Base-by-base conservation (phyloP, 2,113 vertebrate species). In the Alethe castanea region DNA sequence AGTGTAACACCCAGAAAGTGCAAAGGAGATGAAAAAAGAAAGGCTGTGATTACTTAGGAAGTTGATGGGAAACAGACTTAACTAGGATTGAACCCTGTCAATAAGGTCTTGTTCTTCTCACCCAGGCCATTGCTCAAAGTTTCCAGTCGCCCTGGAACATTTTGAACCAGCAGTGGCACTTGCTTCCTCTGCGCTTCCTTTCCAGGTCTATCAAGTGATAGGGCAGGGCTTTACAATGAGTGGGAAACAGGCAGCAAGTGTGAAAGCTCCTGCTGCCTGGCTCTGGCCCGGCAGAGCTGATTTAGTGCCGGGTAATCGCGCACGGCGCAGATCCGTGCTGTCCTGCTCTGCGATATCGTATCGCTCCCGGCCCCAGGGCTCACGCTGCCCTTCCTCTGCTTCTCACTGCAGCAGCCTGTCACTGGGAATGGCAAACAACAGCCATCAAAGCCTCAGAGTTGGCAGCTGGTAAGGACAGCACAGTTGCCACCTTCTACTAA, bases 111-210 rank as follows among this genome's bases (percentile, higher is more conserved):
- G 97, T 98, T 98, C 98, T 98, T 98, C 97, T 99, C 97, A 98
- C 97, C 97, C 97, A 91, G 97, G 97, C 98, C 94, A 33, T 98
- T 98, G 96, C 98, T 98, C 98, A 99, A 85, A 99, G 96, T 99
- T 99, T 99, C 99, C 98, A 97, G 98, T 98, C 78, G 45, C 97
- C 97, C 97, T 98, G 99, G 98, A 99, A 99, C 98, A 98, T 98
- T 99, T 92, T 97, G 96, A 98, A 98, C 98, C 85, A 98, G 98
- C 98, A 97, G 94, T 98, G 98, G 98, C 98, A 98, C 98, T 98
- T 69, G 95, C 98, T 98, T 98, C 98, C 98, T 96, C 82, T 81
- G 60, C 4, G 5, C 88, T 98, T 98, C 98, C 98, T 98, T 97
- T 98, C 98, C 98, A 98, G 97, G 97, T 97, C 97, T 98, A 96